phyloP scores from a whole-genome alignment of 2,113 vertebrate genomes.

The Heptranchias perlo region DNA sequence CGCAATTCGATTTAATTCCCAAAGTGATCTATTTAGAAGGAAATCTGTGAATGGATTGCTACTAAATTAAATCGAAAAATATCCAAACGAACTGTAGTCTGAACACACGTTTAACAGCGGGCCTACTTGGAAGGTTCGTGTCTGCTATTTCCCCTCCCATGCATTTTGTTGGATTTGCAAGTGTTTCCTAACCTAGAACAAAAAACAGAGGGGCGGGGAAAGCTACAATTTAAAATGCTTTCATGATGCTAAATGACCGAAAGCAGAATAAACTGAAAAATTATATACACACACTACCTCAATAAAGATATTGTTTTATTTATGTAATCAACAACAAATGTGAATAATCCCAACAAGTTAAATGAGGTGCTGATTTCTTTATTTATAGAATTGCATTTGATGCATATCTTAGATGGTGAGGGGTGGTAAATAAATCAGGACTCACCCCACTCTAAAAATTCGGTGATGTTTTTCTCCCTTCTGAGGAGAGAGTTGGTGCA shows the following conservation, averaged over 20 bases:
- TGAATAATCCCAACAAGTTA: neutral
- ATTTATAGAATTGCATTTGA: neutral
- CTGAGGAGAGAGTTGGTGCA: slow-evolving; percentile 91
- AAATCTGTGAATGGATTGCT: neutral
- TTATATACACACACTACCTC: neutral
- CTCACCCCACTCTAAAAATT: slow-evolving; percentile 98
- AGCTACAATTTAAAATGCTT: neutral
- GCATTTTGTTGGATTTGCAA: neutral
- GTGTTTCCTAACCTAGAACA: neutral
- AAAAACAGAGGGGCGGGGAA: neutral
- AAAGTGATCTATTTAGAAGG: neutral
- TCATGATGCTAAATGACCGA: neutral
- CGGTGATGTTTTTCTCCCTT: slow-evolving; percentile 90
- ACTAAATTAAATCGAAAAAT: neutral
- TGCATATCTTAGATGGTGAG: neutral
- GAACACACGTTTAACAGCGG: neutral
- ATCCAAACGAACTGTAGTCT: neutral
- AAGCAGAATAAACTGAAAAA: neutral
- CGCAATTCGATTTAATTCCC: neutral
- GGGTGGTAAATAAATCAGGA: slow-evolving; percentile 39
- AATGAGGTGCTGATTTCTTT: neutral
- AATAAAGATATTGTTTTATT: neutral
- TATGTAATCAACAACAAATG: neutral
- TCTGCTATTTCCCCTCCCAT: neutral
- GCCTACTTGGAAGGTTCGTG: neutral